Evolutionary conservation across 2,888 invertebrate genomes (phyloP), one percentile per base, ranked within the genome.

Genomic region (Vannuccia rotundouncinata): DNA sequence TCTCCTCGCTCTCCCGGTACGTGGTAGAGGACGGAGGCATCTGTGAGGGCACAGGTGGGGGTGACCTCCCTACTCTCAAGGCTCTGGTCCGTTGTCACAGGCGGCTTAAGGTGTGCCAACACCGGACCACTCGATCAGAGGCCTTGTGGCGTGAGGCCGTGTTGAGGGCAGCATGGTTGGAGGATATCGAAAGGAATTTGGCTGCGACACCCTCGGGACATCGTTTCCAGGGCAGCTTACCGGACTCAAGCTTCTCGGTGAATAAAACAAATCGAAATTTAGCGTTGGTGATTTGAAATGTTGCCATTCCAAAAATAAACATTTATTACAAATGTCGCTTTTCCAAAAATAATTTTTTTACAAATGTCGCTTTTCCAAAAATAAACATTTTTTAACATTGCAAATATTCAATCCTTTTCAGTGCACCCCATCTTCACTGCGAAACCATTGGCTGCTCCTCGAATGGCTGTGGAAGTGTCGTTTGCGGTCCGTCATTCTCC

Each of bases 391-490:
- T n/a, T n/a, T n/a, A n/a, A n/a, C n/a, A n/a, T n/a, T n/a, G n/a
- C n/a, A n/a, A n/a, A n/a, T n/a, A n/a, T n/a, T n/a, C n/a, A n/a
- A n/a, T n/a, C n/a, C n/a, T n/a, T n/a, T n/a, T n/a, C n/a, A n/a
- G n/a, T n/a, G n/a, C n/a, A n/a, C n/a, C n/a, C n/a, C n/a, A n/a
- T n/a, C n/a, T n/a, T n/a, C n/a, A n/a, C n/a, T n/a, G n/a, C n/a
- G n/a, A n/a, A n/a, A 27, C 22, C 25, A 2, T 22, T 66, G 13
- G 22, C 66, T 27, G 22, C 5, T 22, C 29, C n/a, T 79, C 1
- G 96, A 97, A 89, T 98, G 97, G 97, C 95, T 95, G 88, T 97
- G 96, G 95, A 93, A 94, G 87, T 97, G 96, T 88, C 86, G 93
- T 81, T 83, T 94, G 27, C 92, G 92, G 84, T 91, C 92, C 77